A percentile compares a stretch with the other conserved stretches of the same genome.
Evolutionary conservation across 2,797 vertebrate species (phyloP).

Genomic region (Merluccius polli): DNA sequence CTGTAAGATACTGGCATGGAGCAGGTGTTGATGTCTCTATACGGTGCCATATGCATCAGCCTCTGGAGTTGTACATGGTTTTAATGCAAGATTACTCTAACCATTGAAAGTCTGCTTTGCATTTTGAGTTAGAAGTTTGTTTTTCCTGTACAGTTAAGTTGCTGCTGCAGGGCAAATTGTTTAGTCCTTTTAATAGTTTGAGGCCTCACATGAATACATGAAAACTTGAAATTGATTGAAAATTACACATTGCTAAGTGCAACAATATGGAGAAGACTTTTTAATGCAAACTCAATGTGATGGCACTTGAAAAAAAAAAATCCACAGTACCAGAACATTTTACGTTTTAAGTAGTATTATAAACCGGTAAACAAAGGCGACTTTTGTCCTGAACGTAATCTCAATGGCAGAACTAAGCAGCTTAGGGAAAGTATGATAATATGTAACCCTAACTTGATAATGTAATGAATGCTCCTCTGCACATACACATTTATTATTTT

Average conservation of each 20-base stretch:
- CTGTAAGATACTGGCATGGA: not conserved
- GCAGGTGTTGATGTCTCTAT: slow-evolving; percentile 39
- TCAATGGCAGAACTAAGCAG: not conserved
- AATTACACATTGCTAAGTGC: not conserved
- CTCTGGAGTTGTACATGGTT: not conserved
- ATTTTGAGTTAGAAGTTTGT: not conserved
- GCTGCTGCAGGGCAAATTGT: too few species aligned
- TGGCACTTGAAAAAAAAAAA: not conserved
- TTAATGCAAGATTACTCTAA: not conserved
- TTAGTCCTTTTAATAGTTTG: not conserved
- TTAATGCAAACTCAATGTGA: not conserved
- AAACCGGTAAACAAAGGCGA: not conserved
- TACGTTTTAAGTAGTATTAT: not conserved
- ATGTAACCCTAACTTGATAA: not conserved
- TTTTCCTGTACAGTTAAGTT: not conserved
- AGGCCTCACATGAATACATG: not conserved
- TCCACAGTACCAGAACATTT: not conserved
- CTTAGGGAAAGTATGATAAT: too few species aligned
- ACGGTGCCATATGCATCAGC: slow-evolving; percentile 22
- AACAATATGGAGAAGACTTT: not conserved
- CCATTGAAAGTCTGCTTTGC: not conserved
- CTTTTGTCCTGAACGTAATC: not conserved
- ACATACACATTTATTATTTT: too few species aligned
- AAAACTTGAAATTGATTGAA: not conserved
- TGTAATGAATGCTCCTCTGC: not conserved